Evolutionary conservation across 2,113 vertebrate species (phyloP).

Genomic region (Lates calcarifer): DNA sequence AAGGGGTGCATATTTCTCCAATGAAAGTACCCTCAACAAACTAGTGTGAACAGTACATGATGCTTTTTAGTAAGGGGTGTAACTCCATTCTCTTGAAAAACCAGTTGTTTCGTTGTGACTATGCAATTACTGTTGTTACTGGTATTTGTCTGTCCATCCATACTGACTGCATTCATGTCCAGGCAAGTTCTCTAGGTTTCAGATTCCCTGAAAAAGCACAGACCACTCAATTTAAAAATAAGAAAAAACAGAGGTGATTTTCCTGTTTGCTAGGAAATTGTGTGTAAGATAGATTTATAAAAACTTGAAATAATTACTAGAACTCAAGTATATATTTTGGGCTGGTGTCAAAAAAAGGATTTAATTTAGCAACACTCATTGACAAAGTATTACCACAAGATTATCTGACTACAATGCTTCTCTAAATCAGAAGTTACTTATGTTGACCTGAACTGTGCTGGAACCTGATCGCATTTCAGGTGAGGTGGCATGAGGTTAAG

Average conservation of each 20-base stretch:
- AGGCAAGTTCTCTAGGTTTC: not conserved
- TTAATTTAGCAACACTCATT: not conserved
- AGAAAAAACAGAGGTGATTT: not conserved
- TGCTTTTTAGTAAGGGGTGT: not conserved
- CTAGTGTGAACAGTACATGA: not conserved
- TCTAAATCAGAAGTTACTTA: not conserved
- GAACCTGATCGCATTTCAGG: not conserved
- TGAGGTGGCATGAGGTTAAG: not conserved
- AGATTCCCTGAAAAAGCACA: not conserved
- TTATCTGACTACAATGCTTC: not conserved
- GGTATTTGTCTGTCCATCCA: not conserved
- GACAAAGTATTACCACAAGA: not conserved
- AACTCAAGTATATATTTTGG: not conserved
- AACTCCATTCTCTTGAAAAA: not conserved
- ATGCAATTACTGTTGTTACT: not conserved
- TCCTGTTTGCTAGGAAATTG: not conserved
- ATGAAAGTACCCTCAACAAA: not conserved
- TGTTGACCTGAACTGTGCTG: not conserved
- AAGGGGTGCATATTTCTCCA: not conserved
- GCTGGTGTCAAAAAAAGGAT: not conserved
- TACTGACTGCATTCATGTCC: conserved; percentile 12
- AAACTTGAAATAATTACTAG: not conserved
- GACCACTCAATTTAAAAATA: not conserved
- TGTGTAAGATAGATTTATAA: too few relatives aligned
- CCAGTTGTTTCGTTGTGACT: not conserved